A percentile compares a stretch with the other conserved stretches of the same genome.
These are phyloP conservation scores for Coenonympha arcania DNA, from an alignment of 2,888 invertebrate genomes.

Conservation along the genomic window DNA sequence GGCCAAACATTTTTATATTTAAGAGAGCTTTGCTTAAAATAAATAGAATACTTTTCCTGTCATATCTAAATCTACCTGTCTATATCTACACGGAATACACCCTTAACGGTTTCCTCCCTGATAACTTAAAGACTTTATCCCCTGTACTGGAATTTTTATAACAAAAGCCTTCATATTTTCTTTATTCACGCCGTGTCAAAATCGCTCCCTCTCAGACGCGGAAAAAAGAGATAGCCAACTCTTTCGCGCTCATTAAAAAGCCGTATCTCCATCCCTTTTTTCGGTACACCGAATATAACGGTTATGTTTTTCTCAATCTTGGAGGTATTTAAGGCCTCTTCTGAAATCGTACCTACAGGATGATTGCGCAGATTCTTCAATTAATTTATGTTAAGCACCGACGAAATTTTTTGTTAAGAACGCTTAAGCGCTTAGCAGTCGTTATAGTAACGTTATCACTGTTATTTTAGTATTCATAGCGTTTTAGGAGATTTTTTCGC, in stretches of 20 bases:
- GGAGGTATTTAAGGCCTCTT: conserved; percentile 49
- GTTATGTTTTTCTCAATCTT: conserved; percentile 65
- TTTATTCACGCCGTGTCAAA: conserved; percentile 72
- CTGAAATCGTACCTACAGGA: conserved; percentile 60
- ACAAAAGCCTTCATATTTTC: conserved; percentile 73
- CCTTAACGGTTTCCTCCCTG: conserved; percentile 54
- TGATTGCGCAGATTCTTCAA: conserved; percentile 65
- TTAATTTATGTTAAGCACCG: conserved; percentile 70
- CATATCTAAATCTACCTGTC: conserved; percentile 29
- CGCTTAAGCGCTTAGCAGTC: conserved; percentile 44
- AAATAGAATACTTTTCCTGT: background rate
- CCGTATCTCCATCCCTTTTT: conserved; percentile 46
- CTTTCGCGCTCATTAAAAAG: conserved; percentile 58
- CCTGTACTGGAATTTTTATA: conserved; percentile 72
- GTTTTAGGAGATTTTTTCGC: conserved; percentile 48
- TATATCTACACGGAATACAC: conserved; percentile 34
- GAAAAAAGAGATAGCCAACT: conserved; percentile 65
- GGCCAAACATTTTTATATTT: too few species aligned
- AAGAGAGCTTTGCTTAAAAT: too few species aligned
- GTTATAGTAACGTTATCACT: conserved; percentile 44
- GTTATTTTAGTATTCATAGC: conserved; percentile 47
- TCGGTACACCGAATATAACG: conserved; percentile 53
- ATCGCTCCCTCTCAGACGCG: conserved; percentile 54
- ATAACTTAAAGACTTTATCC: conserved; percentile 74
- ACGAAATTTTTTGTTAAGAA: conserved; percentile 46